Evolutionary conservation across 2,888 invertebrate genomes (phyloP), one percentile per base, ranked within the genome.

Genomic region (Acleris emargana): DNA sequence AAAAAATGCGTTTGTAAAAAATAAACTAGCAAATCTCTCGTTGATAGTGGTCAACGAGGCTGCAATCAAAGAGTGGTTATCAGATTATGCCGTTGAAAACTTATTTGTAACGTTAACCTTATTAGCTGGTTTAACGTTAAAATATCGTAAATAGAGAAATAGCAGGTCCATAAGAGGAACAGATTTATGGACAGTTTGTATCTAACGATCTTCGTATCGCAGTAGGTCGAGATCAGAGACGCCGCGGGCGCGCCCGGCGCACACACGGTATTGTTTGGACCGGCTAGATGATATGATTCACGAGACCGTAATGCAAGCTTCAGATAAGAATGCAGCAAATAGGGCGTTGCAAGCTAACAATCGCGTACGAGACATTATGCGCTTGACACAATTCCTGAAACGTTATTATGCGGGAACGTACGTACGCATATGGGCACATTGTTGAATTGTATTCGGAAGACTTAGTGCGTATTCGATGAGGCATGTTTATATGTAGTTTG

Each of bases 291-390:
- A 79, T 83, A 86, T 90, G 89, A 90, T 85, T 89, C 90, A 91
- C 89, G 75, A 77, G 72, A 72, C 75, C 76, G 81, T 81, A 86
- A 82, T 82, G 82, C 83, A 83, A 83, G 81, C 84, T 86, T 78
- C 76, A 82, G 89, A 89, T 89, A 88, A 89, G 87, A 88, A 83
- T 85, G 84, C 84, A 84, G 81, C 82, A 87, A 89, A 88, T 87
- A 84, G 89, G 87, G 82, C 90, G 87, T 83, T 87, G 84, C 88
- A 79, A 78, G 79, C 82, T 79, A 86, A 86, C 86, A 85, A 84
- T 85, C 81, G 79, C 68, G 71, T 73, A 78, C 75, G 76, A 73
- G 73, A 72, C 73, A 78, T 85, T 82, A 84, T 85, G 81, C 76
- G 85, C 83, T 83, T 85, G 86, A 88, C 87, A 88, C 81, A 82